phyloP scores from a whole-genome alignment of 37 sponge, comb jelly and placozoan genomes.

The Tethya wilhelma region DNA sequence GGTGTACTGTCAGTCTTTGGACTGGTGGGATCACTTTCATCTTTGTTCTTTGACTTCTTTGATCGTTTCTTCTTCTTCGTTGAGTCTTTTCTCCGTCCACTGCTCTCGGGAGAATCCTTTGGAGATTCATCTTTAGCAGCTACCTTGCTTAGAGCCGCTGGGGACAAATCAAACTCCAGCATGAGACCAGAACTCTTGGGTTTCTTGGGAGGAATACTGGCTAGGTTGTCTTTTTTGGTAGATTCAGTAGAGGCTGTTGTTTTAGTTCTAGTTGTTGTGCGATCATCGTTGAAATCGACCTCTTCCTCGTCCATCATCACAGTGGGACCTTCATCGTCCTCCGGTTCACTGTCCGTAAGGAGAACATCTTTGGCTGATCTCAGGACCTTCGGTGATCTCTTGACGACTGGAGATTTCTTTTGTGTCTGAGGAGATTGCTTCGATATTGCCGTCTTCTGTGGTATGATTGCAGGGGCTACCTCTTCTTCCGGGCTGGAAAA shows the following conservation, averaged over 20 bases:
- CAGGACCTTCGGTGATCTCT: constrained; percentile 5
- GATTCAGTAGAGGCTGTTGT: not conserved
- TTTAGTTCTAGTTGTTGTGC: not conserved
- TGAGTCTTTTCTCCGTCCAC: not conserved
- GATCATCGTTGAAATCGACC: not conserved
- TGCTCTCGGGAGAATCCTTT: not conserved
- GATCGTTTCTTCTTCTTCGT: constrained; percentile 12
- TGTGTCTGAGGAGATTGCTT: not conserved
- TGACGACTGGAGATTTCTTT: not conserved
- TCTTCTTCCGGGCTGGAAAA: constrained; percentile 51
- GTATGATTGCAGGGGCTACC: not conserved
- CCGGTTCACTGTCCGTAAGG: constrained; percentile 65
- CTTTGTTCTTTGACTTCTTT: constrained; percentile 36
- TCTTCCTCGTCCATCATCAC: constrained; percentile 27
- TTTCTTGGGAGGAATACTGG: constrained; percentile 7
- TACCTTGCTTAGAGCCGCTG: not conserved
- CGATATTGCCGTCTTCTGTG: not conserved
- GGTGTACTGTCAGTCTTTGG: not conserved
- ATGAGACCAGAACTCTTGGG: constrained; percentile 26
- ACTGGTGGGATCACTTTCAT: not conserved
- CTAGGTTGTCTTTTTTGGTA: not conserved
- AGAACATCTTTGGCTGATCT: constrained; percentile 62
- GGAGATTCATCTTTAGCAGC: not conserved
- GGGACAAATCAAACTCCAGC: not conserved
- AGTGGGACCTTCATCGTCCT: constrained; percentile 27